Evolutionary conservation across 2,113 vertebrate species (phyloP).

Genomic region (Galeopterus variegatus): DNA sequence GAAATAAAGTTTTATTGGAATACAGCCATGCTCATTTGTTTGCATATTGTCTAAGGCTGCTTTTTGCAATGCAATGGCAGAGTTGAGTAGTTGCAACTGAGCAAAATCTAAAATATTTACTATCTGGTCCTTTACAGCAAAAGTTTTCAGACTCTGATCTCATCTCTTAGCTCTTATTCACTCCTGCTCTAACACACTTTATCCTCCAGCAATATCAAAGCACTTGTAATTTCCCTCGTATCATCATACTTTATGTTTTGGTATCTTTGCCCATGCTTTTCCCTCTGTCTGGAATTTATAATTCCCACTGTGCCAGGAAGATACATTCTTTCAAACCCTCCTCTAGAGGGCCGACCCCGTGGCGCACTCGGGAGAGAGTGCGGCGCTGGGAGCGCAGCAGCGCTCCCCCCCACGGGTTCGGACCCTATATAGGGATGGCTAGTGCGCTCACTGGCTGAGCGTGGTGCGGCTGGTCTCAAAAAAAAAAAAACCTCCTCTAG

Average conservation of each 20-base stretch:
- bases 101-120: conserved; percentile 9
- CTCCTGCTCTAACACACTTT: neutral
- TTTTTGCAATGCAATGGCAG: neutral
- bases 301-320: neutral
- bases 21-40: neutral
- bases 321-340: neutral
- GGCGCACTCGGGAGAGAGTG: too few relatives aligned
- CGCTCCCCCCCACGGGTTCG: too few relatives aligned
- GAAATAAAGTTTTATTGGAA: conserved; percentile 48
- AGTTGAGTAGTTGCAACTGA: neutral
- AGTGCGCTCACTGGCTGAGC: too few relatives aligned
- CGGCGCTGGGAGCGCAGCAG: too few relatives aligned
- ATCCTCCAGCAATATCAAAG: neutral
- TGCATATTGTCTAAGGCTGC: neutral
- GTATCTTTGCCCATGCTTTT: neutral
- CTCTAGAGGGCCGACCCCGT: too few relatives aligned
- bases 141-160: neutral
- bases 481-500: neutral
- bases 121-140: neutral
- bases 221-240: neutral
- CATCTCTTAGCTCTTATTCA: neutral
- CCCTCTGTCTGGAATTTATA: neutral
- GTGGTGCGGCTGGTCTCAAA: too few relatives aligned
- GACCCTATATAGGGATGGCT: too few relatives aligned
- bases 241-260: neutral